Conservation (phyloP, 2,797 vertebrate genomes). For the Phoeniculus purpureus region DNA sequence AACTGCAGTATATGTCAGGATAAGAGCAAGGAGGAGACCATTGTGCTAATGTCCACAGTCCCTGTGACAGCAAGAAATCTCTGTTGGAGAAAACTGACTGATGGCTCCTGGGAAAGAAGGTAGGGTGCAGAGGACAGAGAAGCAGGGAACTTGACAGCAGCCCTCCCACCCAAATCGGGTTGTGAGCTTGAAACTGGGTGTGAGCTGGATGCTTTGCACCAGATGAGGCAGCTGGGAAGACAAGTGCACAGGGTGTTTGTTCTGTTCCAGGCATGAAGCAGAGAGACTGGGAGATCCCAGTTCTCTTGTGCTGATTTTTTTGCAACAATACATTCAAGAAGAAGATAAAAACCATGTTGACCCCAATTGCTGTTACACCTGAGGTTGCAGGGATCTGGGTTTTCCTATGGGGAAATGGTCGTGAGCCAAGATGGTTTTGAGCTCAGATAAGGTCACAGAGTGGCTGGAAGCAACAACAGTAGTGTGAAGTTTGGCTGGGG, state of each 20-base stretch:
- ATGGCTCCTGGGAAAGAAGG: neutral
- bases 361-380: neutral
- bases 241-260: neutral
- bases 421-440: neutral
- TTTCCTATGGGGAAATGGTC: neutral
- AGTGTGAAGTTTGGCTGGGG: neutral
- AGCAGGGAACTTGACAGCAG: neutral
- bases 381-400: neutral
- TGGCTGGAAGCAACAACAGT: neutral
- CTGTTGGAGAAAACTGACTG: rapidly evolving
- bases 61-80: neutral
- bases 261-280: neutral
- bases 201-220: neutral
- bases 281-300: neutral
- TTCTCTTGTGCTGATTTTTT: neutral
- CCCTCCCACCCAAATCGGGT: neutral
- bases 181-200: neutral
- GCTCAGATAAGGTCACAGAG: neutral
- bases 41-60: neutral
- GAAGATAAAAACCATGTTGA: neutral
- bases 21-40: neutral
- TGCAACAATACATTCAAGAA: neutral
- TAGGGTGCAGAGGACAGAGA: neutral
- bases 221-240: neutral
- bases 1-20: neutral